phyloP scores from a whole-genome alignment of 2,888 invertebrate genomes.

The Adela reaumurella region DNA sequence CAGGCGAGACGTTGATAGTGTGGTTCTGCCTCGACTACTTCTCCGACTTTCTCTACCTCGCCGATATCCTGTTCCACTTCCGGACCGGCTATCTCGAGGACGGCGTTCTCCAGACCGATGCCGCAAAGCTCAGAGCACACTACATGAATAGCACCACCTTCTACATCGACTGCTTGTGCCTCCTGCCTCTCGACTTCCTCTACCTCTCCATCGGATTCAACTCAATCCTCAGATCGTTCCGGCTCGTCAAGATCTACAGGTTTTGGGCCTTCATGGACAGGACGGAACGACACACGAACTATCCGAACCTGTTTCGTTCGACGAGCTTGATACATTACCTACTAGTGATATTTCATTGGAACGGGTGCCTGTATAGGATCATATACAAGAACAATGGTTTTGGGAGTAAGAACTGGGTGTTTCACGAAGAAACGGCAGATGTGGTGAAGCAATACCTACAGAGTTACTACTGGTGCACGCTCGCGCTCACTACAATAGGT shows the following conservation, averaged over 20 bases:
- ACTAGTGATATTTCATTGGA: constrained; percentile 99
- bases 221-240: constrained; percentile 92
- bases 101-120: constrained; percentile 95
- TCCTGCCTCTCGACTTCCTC: constrained; percentile 95
- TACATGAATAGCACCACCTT: constrained; percentile 97
- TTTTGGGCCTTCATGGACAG: constrained; percentile 99
- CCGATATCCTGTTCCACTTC: constrained; percentile 96
- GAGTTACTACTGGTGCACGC: constrained; percentile 97
- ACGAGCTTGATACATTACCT: constrained; percentile 93
- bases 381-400: constrained; percentile 94
- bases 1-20: constrained; percentile 81
- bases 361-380: constrained; percentile 97
- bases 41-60: constrained; percentile 92
- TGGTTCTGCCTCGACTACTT: constrained; percentile 98
- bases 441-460: constrained; percentile 94
- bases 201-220: constrained; percentile 97
- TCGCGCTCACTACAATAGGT: constrained; percentile 94
- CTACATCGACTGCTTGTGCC: constrained; percentile 97
- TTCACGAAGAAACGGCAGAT: constrained; percentile 81
- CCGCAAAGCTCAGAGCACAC: constrained; percentile 88
- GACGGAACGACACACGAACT: constrained; percentile 97
- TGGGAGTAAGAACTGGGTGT: constrained; percentile 91
- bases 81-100: constrained; percentile 96
- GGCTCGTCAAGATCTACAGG: constrained; percentile 94
- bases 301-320: constrained; percentile 93